phyloP scores from a whole-genome alignment of 2,888 invertebrate species.

The Dicranocentrus wangi region DNA sequence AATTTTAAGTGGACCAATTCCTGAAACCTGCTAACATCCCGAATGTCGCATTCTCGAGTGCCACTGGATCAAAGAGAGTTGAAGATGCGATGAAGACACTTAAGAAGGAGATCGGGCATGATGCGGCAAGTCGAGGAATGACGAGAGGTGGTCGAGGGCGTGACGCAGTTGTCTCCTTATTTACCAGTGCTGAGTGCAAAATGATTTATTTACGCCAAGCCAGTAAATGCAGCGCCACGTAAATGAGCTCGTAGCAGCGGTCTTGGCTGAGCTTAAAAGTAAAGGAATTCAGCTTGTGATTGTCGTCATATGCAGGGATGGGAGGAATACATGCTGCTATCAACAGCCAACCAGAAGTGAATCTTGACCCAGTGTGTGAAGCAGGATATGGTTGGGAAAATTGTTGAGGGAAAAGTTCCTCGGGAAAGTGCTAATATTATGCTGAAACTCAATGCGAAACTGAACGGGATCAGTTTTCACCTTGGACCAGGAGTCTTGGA shows the following conservation, averaged over 20 bases:
- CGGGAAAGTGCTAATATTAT: no score
- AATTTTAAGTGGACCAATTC: conserved; percentile 34
- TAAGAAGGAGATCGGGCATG: not conserved
- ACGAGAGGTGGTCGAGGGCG: not conserved
- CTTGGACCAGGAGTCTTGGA: conserved; percentile 60
- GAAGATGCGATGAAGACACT: not conserved
- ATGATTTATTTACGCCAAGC: no score
- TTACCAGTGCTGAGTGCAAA: no score
- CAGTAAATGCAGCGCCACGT: no score
- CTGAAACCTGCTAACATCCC: not conserved
- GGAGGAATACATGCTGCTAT: conserved; percentile 55
- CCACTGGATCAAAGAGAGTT: not conserved
- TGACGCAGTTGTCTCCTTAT: not conserved
- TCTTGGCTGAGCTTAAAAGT: conserved; percentile 4
- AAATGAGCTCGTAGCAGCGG: no score
- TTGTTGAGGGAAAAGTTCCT: conserved; percentile 21
- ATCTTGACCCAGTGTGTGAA: conserved; percentile 75
- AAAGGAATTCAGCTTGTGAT: conserved; percentile 27
- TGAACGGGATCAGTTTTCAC: conserved; percentile 75
- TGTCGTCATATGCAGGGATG: conserved; percentile 51
- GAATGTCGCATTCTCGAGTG: conserved; percentile 16
- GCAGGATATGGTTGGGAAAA: conserved; percentile 46
- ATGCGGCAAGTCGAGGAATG: not conserved
- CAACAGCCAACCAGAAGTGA: conserved; percentile 63
- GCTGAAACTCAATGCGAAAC: conserved; percentile 75